Evolutionary conservation across 2,113 vertebrate genomes (phyloP).

Genomic region (Nansenia antarctica): DNA sequence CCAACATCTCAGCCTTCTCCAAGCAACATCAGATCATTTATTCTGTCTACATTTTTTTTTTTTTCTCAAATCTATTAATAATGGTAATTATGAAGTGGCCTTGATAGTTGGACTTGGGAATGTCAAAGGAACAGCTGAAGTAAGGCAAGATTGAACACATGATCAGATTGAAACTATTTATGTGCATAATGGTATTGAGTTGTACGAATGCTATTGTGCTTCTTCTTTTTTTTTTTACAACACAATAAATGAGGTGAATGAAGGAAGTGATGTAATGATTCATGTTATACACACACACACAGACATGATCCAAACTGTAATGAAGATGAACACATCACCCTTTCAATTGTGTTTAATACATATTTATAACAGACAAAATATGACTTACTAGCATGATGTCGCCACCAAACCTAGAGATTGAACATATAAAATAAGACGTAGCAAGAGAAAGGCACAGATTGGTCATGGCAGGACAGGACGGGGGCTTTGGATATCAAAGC

Average conservation of each 20-base stretch:
- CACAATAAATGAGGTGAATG: background rate
- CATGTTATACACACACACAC: background rate
- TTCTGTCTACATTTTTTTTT: background rate
- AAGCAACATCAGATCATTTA: background rate
- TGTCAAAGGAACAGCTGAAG: conserved; percentile 8
- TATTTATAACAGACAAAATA: conserved; percentile 68
- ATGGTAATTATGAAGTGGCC: conserved; percentile 39
- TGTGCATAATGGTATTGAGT: conserved; percentile 30
- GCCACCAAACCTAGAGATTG: conserved; percentile 49
- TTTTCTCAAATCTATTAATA: background rate
- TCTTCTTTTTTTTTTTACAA: conserved; percentile 5
- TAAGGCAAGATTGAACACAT: conserved; percentile 1
- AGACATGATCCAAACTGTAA: background rate
- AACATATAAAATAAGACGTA: conserved; percentile 71
- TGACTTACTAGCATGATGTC: conserved; percentile 58
- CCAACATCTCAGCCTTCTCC: too few species aligned
- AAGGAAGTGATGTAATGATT: background rate
- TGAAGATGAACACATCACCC: conserved; percentile 8
- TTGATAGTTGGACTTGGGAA: conserved; percentile 14
- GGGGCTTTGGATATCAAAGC: conserved; percentile 58
- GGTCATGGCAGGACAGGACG: conserved; percentile 74
- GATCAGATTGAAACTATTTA: conserved; percentile 43
- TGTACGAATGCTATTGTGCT: conserved; percentile 28
- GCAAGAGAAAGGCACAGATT: conserved; percentile 72
- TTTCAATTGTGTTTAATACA: conserved; percentile 56